Percentiles rank a stretch among this genome's conserved stretches.
Conservation (phyloP, 2,797 vertebrate genomes). For the Notolepis coatsorum region DNA sequence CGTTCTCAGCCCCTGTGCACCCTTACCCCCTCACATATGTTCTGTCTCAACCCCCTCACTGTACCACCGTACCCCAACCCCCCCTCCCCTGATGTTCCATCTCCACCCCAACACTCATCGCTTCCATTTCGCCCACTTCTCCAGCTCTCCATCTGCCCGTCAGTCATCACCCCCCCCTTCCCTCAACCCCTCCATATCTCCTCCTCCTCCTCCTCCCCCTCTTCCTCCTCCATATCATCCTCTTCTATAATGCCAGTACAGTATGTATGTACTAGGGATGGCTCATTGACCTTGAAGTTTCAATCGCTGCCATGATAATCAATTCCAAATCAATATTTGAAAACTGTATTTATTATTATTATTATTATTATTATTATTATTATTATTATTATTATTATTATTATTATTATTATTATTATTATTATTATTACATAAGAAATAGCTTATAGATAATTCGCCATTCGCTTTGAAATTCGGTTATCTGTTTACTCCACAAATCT, state of each 20-base stretch:
- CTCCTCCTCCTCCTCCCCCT: conserved; percentile 32
- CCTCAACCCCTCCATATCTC: conserved; percentile 10
- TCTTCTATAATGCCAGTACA: conserved; percentile 21
- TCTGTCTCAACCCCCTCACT: conserved; percentile 62
- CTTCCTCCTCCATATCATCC: conserved; percentile 18
- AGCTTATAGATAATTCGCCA: too few species aligned
- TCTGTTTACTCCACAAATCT: too few species aligned
- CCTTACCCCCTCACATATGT: conserved; percentile 71
- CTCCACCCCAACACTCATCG: conserved; percentile 58
- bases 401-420: too few species aligned
- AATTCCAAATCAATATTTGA: too few species aligned
- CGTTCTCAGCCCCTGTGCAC: conserved; percentile 55
- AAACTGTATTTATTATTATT: too few species aligned
- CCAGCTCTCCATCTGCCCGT: conserved; percentile 73
- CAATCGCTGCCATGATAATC: too few species aligned
- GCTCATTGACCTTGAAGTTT: too few species aligned
- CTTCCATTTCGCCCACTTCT: conserved; percentile 80
- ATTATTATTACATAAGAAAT: too few species aligned
- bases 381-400: too few species aligned
- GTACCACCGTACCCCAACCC: conserved; percentile 28
- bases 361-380: too few species aligned
- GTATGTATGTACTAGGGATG: too few species aligned
- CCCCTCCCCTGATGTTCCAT: conserved; percentile 61
- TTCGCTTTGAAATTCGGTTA: too few species aligned
- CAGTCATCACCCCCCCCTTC: conserved; percentile 58